Evolutionary conservation across 2,888 invertebrate species (phyloP).

Genomic region (Ischnura elegans): DNA sequence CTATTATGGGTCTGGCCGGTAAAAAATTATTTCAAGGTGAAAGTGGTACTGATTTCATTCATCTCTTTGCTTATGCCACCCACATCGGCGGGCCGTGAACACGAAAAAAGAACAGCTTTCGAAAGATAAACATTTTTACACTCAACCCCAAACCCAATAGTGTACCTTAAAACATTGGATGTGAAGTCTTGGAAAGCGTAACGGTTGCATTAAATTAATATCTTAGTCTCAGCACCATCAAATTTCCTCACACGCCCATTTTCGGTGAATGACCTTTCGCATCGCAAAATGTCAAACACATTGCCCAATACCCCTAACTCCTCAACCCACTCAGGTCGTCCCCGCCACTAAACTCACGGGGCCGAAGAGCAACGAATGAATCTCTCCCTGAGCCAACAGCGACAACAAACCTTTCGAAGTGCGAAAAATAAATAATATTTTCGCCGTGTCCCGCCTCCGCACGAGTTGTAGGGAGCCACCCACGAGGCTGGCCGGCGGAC

Average conservation of each 20-base stretch:
- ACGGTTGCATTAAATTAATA: neutral
- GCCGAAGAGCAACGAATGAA: neutral
- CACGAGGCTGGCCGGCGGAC: neutral
- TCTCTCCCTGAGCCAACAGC: neutral
- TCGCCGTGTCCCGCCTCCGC: too few species aligned
- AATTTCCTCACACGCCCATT: neutral
- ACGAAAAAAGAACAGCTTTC: neutral
- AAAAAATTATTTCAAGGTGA: neutral
- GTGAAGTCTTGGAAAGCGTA: neutral
- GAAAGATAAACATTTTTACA: neutral
- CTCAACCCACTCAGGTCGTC: neutral
- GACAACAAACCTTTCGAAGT: neutral
- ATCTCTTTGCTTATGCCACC: neutral
- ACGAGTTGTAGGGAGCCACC: neutral
- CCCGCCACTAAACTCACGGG: neutral
- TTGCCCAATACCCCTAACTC: neutral
- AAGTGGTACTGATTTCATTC: neutral
- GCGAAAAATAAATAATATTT: too few species aligned
- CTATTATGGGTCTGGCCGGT: neutral
- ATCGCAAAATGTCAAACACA: conserved; percentile 9
- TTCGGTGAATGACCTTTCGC: conserved; percentile 8
- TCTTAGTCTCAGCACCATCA: neutral
- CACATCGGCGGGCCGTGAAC: neutral
- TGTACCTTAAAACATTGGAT: neutral
- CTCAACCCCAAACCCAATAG: neutral